Conservation (phyloP, 2,888 invertebrate genomes). For the Maniola hyperantus region DNA sequence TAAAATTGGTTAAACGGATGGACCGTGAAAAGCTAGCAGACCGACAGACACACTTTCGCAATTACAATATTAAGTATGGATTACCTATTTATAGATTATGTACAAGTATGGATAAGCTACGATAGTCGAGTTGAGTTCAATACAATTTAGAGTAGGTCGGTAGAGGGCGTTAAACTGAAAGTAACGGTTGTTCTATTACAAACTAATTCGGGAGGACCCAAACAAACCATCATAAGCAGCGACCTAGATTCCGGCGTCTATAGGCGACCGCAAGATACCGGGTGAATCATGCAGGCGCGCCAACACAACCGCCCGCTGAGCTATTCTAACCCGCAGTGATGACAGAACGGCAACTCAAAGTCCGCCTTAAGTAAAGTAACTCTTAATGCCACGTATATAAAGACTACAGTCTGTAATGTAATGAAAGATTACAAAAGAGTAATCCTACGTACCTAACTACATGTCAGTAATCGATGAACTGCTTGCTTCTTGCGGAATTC, state of each 20-base stretch:
- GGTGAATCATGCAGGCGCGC: constrained; percentile 67
- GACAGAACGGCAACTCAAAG: constrained; percentile 28
- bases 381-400: constrained; percentile 1
- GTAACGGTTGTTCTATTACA: constrained; percentile 77
- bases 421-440: neutral
- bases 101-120: no score
- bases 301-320: constrained; percentile 40
- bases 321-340: constrained; percentile 31
- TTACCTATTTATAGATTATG: no score
- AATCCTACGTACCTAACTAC: neutral
- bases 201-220: constrained; percentile 78
- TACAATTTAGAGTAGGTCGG: neutral
- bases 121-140: no score
- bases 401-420: neutral
- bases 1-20: no score
- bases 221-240: constrained; percentile 79
- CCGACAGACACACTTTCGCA: no score
- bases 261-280: constrained; percentile 60
- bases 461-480: neutral
- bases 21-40: no score
- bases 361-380: constrained; percentile 8
- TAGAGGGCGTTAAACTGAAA: constrained; percentile 39
- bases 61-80: no score
- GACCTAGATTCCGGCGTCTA: constrained; percentile 76
- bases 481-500: constrained; percentile 1